Conservation (phyloP, 2,888 invertebrate genomes). For the Endotricha flammealis region DNA sequence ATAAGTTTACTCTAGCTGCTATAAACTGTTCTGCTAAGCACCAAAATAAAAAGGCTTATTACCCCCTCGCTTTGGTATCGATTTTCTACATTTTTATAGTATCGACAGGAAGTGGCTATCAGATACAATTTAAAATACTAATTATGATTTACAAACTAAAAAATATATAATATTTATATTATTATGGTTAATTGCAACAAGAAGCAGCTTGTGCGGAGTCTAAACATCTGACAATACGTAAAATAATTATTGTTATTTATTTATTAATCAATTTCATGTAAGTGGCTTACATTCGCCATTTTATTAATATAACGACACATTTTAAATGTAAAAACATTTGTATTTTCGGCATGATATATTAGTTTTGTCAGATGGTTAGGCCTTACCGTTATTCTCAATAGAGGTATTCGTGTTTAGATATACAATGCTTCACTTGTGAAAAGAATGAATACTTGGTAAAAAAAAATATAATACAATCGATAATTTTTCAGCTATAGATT, state of each 20-base stretch:
- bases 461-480: constrained; percentile 10
- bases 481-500: constrained; percentile 5
- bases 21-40: too few relatives aligned
- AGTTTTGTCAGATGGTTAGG: background rate
- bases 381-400: background rate
- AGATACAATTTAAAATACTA: too few relatives aligned
- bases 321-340: background rate
- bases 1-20: too few relatives aligned
- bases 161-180: too few relatives aligned
- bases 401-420: background rate
- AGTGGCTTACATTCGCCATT: background rate
- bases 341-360: too few relatives aligned
- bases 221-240: constrained; percentile 4
- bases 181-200: too few relatives aligned
- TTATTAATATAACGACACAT: background rate
- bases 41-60: too few relatives aligned
- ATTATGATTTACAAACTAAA: too few relatives aligned
- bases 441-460: constrained; percentile 7
- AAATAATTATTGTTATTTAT: background rate
- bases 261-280: background rate
- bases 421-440: background rate
- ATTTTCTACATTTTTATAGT: too few relatives aligned
- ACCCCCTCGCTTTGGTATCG: too few relatives aligned
- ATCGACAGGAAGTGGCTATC: too few relatives aligned
- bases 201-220: background rate